Percentiles rank a stretch among this genome's conserved stretches.
Evolutionary conservation across 2,797 vertebrate species (phyloP).

Genomic region (Sebastes variabilis): DNA sequence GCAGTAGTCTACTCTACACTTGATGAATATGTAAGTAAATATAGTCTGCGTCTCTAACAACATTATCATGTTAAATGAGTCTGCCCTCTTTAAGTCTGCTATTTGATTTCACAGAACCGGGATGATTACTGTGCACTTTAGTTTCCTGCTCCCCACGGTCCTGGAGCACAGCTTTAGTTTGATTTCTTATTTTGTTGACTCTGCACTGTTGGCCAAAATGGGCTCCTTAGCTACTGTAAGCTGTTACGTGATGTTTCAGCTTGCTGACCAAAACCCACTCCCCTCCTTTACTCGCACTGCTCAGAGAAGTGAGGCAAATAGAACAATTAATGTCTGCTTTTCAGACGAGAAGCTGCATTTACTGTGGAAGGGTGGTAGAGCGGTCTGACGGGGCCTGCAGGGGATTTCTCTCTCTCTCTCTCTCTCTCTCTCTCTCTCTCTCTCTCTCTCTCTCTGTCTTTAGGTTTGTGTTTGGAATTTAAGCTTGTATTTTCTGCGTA

Average conservation of each 20-base stretch:
- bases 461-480: constrained; percentile 25
- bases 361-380: neutral
- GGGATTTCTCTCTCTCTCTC: neutral
- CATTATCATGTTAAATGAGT: constrained; percentile 31
- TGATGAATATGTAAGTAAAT: constrained; percentile 21
- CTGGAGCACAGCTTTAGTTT: constrained; percentile 11
- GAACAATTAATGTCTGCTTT: constrained; percentile 29
- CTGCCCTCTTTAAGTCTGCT: constrained; percentile 1
- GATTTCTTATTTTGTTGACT: constrained; percentile 46
- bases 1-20: neutral
- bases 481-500: constrained; percentile 31
- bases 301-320: constrained; percentile 3
- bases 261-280: constrained; percentile 19
- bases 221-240: constrained; percentile 10
- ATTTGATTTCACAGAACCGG: constrained; percentile 17
- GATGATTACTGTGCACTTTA: constrained; percentile 37
- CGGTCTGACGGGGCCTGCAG: constrained; percentile 2
- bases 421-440: neutral
- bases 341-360: neutral
- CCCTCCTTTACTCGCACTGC: neutral
- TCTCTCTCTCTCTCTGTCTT: neutral
- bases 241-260: constrained; percentile 24
- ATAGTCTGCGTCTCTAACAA: neutral
- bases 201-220: constrained; percentile 37
- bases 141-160: constrained; percentile 19